phyloP scores from a whole-genome alignment of 2,797 vertebrate genomes.

The Chlorospingus flavigularis region DNA sequence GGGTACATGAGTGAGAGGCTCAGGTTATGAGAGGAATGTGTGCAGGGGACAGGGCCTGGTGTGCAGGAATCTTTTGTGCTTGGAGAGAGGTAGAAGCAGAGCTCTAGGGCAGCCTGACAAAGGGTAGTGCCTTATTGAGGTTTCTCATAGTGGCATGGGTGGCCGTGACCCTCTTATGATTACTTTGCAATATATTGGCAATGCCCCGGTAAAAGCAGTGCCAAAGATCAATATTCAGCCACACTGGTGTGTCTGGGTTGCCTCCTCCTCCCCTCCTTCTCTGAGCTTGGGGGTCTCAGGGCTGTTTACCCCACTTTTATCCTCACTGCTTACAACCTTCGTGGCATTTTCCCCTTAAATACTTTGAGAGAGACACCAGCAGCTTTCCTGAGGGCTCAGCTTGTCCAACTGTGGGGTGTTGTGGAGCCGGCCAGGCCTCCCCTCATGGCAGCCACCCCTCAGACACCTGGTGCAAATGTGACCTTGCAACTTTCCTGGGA shows the following conservation, averaged over 20 bases:
- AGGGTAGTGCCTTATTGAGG: neutral
- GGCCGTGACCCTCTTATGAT: neutral
- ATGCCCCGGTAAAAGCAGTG: neutral
- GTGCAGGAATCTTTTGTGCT: neutral
- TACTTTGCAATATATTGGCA: neutral
- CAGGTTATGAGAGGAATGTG: neutral
- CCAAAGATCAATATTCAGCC: neutral
- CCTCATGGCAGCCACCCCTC: accelerated
- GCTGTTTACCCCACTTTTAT: neutral
- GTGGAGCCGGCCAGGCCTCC: accelerated
- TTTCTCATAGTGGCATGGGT: neutral
- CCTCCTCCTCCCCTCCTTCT: accelerated
- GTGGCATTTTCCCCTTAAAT: neutral
- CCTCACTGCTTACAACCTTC: neutral
- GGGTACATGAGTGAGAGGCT: neutral
- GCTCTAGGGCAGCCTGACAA: neutral
- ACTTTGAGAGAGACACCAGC: accelerated
- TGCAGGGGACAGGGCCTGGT: neutral
- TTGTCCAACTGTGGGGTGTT: accelerated
- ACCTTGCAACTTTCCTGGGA: neutral
- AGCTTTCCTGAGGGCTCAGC: neutral
- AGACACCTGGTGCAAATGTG: neutral
- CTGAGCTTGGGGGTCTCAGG: accelerated
- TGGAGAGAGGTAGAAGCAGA: neutral
- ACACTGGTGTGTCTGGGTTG: accelerated